Percentiles rank a stretch among this genome's conserved stretches.
Evolutionary conservation across 2,113 vertebrate genomes (phyloP).

Genomic region (Vulpes vulpes): DNA sequence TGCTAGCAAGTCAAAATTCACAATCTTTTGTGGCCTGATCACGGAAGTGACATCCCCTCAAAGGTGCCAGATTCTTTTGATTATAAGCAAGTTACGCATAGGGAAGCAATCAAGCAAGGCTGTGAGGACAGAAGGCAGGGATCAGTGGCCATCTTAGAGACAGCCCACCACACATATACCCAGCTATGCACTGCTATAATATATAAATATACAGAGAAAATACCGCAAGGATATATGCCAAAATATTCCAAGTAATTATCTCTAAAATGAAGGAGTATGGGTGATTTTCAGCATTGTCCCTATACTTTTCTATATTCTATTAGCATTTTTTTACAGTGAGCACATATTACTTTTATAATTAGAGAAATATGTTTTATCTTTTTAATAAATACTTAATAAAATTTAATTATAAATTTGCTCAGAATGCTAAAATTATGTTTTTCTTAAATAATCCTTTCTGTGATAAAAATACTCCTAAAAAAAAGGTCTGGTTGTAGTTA

Average conservation of each 20-base stretch:
- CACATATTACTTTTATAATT: slow-evolving; percentile 36
- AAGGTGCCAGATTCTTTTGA: background rate
- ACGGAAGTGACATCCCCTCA: background rate
- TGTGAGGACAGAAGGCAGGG: background rate
- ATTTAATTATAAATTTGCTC: slow-evolving; percentile 37
- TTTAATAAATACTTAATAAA: slow-evolving; percentile 26
- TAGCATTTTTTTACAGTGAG: slow-evolving; percentile 20
- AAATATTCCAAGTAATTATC: background rate
- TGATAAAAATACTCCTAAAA: slow-evolving; percentile 24
- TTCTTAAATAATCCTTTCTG: slow-evolving; percentile 29
- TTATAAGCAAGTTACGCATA: background rate
- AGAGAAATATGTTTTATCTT: background rate
- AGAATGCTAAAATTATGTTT: slow-evolving; percentile 35
- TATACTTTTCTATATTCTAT: background rate
- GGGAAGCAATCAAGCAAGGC: background rate
- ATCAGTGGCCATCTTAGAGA: background rate
- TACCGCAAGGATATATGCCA: background rate
- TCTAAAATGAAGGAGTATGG: slow-evolving; percentile 8
- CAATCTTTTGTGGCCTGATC: background rate
- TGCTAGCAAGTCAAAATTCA: background rate
- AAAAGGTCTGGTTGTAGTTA: background rate
- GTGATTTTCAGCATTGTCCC: background rate
- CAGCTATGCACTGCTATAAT: background rate
- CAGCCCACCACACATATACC: background rate
- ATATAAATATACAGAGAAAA: background rate